These are phyloP conservation scores for Ceyx margarethae DNA, from an alignment of 2,113 vertebrate species.

Conservation along the genomic window DNA sequence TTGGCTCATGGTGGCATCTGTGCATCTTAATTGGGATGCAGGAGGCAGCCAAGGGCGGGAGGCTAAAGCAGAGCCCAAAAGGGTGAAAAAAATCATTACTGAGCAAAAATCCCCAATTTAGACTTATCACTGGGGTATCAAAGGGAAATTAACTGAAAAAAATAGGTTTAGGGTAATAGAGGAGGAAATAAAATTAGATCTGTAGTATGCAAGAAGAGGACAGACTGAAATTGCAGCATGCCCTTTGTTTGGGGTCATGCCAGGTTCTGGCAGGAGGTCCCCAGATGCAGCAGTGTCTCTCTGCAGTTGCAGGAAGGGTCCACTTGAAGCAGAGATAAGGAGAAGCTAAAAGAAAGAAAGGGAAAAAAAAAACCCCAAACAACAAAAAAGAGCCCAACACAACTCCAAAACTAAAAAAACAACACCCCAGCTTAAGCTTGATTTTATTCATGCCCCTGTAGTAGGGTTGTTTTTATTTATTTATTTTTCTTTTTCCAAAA, in stretches of 20 bases:
- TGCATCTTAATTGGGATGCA: not conserved
- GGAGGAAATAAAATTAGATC: not conserved
- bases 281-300: not conserved
- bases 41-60: not conserved
- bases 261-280: not conserved
- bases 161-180: not conserved
- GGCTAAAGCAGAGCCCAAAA: not conserved
- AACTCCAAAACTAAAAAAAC: not conserved
- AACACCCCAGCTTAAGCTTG: not conserved
- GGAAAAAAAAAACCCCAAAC: not conserved
- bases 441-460: slow-evolving; percentile 6
- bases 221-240: not conserved
- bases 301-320: not conserved
- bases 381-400: not conserved
- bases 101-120: not conserved
- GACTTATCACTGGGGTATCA: not conserved
- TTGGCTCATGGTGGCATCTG: not conserved
- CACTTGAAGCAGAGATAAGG: not conserved
- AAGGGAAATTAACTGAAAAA: not conserved
- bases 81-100: not conserved
- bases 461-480: not conserved
- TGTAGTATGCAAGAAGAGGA: not conserved
- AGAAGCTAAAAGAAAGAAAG: not conserved
- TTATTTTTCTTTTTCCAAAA: not conserved
- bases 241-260: not conserved